These are phyloP conservation scores for Elymnias hypermnestra DNA, from an alignment of 1,140 invertebrate genomes.

Conservation along the genomic window DNA sequence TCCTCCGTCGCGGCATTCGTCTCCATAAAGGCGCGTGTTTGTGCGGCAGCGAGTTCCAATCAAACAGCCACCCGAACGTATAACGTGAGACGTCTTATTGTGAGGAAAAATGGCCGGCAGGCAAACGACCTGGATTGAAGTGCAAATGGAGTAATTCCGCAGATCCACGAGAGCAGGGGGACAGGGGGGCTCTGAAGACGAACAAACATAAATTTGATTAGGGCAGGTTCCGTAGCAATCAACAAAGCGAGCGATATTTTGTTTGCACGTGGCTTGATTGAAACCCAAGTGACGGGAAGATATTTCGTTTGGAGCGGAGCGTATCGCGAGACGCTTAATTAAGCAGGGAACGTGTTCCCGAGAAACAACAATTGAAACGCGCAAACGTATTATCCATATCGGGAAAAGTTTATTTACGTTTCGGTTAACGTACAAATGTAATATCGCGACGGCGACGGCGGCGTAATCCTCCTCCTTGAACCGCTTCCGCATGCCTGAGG, in stretches of 20 bases:
- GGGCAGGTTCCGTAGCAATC: constrained; percentile 46
- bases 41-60: constrained; percentile 27
- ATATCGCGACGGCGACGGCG: too few relatives aligned
- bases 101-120: constrained; percentile 62
- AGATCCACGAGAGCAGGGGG: constrained; percentile 5
- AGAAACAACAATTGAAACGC: background rate
- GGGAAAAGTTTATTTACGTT: too few relatives aligned
- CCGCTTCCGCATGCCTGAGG: too few relatives aligned
- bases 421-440: too few relatives aligned
- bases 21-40: constrained; percentile 11
- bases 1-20: too few relatives aligned
- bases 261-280: constrained; percentile 40
- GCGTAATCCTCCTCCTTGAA: too few relatives aligned
- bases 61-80: constrained; percentile 26
- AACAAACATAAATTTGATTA: constrained; percentile 62
- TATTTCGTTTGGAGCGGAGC: background rate
- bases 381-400: too few relatives aligned
- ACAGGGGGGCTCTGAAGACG: constrained; percentile 23
- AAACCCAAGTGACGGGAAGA: constrained; percentile 23
- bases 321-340: constrained; percentile 2
- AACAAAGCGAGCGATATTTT: constrained; percentile 35
- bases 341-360: background rate
- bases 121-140: constrained; percentile 64
- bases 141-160: constrained; percentile 66
- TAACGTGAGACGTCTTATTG: constrained; percentile 38